Evolutionary conservation across 2,113 vertebrate species (phyloP).

Genomic region (Paramisgurnus dabryanus): DNA sequence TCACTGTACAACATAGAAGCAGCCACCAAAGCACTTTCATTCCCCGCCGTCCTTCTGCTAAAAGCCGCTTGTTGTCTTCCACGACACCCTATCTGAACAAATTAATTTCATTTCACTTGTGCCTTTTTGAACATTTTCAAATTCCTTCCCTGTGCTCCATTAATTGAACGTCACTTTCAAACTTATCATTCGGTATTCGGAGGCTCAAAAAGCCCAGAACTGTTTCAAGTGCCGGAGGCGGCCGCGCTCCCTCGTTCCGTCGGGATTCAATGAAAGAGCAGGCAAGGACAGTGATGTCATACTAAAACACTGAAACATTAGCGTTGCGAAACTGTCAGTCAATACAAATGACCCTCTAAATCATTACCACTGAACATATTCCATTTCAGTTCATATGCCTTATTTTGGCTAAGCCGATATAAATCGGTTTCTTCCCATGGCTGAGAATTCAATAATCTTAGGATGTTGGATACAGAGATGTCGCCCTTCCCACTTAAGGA

Average conservation of each 20-base stretch:
- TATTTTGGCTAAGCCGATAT: not conserved
- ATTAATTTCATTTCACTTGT: constrained; percentile 2
- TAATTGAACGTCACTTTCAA: constrained; percentile 23
- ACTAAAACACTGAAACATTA: constrained; percentile 34
- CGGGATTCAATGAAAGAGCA: constrained; percentile 30
- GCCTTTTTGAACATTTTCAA: not conserved
- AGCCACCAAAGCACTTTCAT: constrained; percentile 81
- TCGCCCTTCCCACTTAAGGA: constrained; percentile 63
- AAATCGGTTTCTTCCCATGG: not conserved
- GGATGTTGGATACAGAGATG: constrained; percentile 9
- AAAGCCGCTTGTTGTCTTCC: constrained; percentile 7
- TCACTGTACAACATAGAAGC: constrained; percentile 81
- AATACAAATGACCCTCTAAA: constrained; percentile 33
- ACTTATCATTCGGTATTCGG: constrained; percentile 19
- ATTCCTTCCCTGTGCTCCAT: not conserved
- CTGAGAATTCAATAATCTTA: constrained; percentile 21
- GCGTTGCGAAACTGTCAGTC: constrained; percentile 25
- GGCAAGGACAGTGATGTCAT: constrained; percentile 38
- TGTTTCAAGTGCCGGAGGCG: constrained; percentile 11
- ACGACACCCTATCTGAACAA: constrained; percentile 36
- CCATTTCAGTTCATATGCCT: constrained; percentile 19
- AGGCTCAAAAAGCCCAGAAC: constrained; percentile 24
- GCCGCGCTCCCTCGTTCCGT: not conserved
- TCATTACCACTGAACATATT: constrained; percentile 19
- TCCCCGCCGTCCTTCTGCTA: constrained; percentile 58